Evolutionary conservation across 2,797 vertebrate genomes (phyloP).

Genomic region (Pangasius sanitwongsei): DNA sequence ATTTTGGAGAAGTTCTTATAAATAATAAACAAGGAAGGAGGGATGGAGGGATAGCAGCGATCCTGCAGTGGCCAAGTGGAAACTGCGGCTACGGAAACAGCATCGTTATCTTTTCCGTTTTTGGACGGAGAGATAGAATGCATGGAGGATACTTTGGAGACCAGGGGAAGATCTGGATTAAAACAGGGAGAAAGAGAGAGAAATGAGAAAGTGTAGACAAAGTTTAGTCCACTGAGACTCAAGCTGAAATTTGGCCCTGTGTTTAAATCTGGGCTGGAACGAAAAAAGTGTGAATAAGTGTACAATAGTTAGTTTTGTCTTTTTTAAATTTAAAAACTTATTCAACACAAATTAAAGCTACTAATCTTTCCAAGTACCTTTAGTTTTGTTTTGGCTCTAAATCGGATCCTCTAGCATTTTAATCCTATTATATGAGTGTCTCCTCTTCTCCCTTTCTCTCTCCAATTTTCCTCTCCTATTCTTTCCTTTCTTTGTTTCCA

Average conservation of each 20-base stretch:
- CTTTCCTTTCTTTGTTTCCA: neutral
- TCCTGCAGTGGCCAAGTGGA: slow-evolving; percentile 33
- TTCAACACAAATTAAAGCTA: slow-evolving; percentile 2
- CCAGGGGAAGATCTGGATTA: slow-evolving; percentile 36
- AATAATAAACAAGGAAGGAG: slow-evolving; percentile 29
- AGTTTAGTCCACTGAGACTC: slow-evolving; percentile 33
- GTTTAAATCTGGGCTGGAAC: slow-evolving; percentile 21
- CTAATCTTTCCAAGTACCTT: slow-evolving; percentile 21
- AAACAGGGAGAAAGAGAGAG: slow-evolving; percentile 20
- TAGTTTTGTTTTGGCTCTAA: slow-evolving; percentile 12
- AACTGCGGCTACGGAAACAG: neutral
- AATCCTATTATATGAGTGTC: slow-evolving; percentile 1
- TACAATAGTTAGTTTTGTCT: slow-evolving; percentile 15
- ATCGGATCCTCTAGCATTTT: neutral
- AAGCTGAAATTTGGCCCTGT: slow-evolving; percentile 23
- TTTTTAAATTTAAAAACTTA: slow-evolving; percentile 4
- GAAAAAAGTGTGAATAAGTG: slow-evolving; percentile 18
- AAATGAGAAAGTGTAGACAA: slow-evolving; percentile 28
- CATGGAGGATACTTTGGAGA: slow-evolving; percentile 28
- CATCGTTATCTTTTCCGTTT: slow-evolving; percentile 21
- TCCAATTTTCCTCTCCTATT: neutral
- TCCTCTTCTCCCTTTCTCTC: neutral
- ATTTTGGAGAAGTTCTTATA: slow-evolving; percentile 35
- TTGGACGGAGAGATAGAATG: slow-evolving; percentile 28
- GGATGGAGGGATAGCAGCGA: neutral